Evolutionary conservation across 92 coral and sea anemone genomes (phyloP).

Genomic region (Porites lobata): DNA sequence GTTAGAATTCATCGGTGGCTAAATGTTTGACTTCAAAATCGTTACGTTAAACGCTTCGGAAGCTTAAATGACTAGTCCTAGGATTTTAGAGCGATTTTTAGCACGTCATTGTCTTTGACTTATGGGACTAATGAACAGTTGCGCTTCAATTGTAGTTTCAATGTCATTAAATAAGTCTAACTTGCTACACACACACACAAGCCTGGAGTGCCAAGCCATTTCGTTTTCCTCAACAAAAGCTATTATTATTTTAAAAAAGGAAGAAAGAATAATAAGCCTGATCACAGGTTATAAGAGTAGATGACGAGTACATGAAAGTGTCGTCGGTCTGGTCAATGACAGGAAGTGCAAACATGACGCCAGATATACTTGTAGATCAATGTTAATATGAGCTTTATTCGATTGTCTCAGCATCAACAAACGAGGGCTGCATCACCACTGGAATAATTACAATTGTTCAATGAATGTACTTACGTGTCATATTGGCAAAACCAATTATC

Average conservation of each 20-base stretch:
- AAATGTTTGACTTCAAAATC: neutral
- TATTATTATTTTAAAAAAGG: too few relatives aligned
- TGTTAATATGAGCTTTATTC: neutral
- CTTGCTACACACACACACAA: too few relatives aligned
- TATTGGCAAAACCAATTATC: too few relatives aligned
- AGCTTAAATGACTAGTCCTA: neutral
- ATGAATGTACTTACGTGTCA: neutral
- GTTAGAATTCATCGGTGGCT: neutral
- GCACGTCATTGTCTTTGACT: too few relatives aligned
- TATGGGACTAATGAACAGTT: too few relatives aligned
- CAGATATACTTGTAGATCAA: neutral
- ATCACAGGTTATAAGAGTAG: too few relatives aligned
- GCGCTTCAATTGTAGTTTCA: too few relatives aligned
- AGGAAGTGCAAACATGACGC: neutral
- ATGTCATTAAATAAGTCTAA: too few relatives aligned
- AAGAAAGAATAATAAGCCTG: too few relatives aligned
- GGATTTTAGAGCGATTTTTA: neutral
- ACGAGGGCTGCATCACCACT: neutral
- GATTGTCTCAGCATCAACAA: neutral
- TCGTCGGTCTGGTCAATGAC: neutral
- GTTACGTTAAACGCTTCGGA: neutral
- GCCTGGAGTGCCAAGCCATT: too few relatives aligned
- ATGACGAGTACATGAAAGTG: neutral
- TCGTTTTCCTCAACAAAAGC: too few relatives aligned
- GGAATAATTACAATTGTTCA: neutral